phyloP scores from a whole-genome alignment of 2,113 vertebrate genomes.

The Verasper variegatus region DNA sequence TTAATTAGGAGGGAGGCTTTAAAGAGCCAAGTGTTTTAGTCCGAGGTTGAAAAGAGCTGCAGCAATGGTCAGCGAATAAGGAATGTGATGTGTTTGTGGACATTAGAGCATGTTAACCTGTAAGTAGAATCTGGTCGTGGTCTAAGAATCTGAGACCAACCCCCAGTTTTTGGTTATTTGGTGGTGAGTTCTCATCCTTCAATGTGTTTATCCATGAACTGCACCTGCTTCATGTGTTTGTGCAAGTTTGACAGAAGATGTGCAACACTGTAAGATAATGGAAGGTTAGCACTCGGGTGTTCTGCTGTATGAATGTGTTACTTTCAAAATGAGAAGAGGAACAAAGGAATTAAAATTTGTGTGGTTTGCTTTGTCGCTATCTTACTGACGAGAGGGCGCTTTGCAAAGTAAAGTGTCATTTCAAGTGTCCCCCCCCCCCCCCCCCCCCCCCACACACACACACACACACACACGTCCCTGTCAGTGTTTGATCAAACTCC shows the following conservation, averaged over 20 bases:
- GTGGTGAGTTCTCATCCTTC: slow-evolving; percentile 11
- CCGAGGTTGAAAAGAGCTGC: too few relatives aligned
- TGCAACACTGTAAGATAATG: not conserved
- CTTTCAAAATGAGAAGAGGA: not conserved
- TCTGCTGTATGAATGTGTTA: not conserved
- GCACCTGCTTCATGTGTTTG: slow-evolving; percentile 29
- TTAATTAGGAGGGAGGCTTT: too few relatives aligned
- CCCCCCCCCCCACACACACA: too few relatives aligned
- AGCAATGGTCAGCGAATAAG: too few relatives aligned
- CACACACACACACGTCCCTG: slow-evolving; percentile 27
- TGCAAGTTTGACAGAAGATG: slow-evolving; percentile 16
- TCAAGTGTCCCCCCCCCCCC: too few relatives aligned
- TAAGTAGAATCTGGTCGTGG: not conserved
- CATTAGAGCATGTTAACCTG: too few relatives aligned
- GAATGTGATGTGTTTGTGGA: too few relatives aligned
- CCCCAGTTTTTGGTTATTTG: slow-evolving; percentile 12
- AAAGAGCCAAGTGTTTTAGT: too few relatives aligned
- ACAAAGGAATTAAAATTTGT: not conserved
- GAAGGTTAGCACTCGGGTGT: not conserved
- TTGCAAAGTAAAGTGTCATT: not conserved
- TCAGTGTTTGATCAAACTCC: slow-evolving; percentile 71
- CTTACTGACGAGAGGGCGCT: not conserved
- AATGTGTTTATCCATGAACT: slow-evolving; percentile 34
- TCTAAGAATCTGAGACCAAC: not conserved
- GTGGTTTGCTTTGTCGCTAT: not conserved